These are phyloP conservation scores for Loris lydekkerianus DNA, from an alignment of 2,797 vertebrate species.

Conservation along the genomic window DNA sequence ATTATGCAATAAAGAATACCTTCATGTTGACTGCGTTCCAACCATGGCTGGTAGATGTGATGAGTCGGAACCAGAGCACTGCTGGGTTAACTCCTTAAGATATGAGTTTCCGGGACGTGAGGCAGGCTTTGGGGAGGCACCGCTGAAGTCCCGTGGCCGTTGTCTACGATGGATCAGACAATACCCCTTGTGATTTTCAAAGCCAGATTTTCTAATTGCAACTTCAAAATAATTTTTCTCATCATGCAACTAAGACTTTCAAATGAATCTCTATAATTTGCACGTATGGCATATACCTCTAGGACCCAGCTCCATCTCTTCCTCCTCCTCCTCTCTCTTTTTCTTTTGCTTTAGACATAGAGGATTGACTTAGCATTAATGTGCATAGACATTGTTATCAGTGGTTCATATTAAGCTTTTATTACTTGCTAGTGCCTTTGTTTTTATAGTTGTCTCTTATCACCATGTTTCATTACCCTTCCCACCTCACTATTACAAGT, in stretches of 20 bases:
- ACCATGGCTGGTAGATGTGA: neutral
- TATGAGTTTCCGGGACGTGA: conserved; percentile 61
- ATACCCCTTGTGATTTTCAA: neutral
- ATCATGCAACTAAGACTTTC: neutral
- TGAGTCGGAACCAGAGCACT: conserved; percentile 60
- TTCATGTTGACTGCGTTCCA: conserved; percentile 69
- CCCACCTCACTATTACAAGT: neutral
- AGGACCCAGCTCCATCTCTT: neutral
- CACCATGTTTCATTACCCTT: neutral
- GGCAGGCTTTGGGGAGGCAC: neutral
- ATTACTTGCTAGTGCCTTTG: neutral
- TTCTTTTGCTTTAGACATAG: neutral
- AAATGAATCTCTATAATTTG: neutral
- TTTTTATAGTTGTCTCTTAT: neutral
- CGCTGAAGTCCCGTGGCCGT: neutral
- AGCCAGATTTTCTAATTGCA: neutral
- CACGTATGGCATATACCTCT: neutral
- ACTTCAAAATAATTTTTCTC: neutral
- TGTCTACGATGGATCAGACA: neutral
- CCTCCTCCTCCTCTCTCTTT: neutral
- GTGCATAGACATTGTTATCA: neutral
- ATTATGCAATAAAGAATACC: conserved; percentile 69
- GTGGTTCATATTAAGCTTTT: neutral
- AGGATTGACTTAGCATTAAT: neutral
- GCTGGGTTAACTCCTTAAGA: conserved; percentile 68